A percentile compares a stretch with the other conserved stretches of the same genome.
These are phyloP conservation scores for Cephus pulcher DNA, from an alignment of 2,888 invertebrate genomes.

Conservation along the genomic window DNA sequence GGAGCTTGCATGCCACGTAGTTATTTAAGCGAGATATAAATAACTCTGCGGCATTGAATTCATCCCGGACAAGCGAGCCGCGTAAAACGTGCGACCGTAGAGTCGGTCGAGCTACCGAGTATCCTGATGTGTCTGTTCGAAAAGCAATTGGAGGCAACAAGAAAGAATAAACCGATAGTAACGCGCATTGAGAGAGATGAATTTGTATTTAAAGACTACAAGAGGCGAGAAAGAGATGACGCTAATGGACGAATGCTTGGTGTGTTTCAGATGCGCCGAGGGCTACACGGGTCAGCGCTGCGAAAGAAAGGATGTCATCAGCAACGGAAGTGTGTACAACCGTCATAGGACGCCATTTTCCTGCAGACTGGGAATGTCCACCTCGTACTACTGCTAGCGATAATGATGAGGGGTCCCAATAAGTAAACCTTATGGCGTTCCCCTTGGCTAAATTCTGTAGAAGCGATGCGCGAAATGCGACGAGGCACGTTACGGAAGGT, in stretches of 20 bases:
- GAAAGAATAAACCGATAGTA: too few relatives aligned
- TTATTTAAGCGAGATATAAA: constrained; percentile 47
- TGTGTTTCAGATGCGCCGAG: constrained; percentile 78
- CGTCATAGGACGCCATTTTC: constrained; percentile 73
- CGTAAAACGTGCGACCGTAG: too few relatives aligned
- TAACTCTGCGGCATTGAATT: constrained; percentile 20
- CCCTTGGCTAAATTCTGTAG: too few relatives aligned
- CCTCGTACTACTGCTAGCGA: constrained; percentile 82
- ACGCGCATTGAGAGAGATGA: too few relatives aligned
- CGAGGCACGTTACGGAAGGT: constrained; percentile 7
- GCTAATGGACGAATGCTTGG: too few relatives aligned
- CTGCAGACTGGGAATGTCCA: constrained; percentile 83
- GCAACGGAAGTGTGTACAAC: constrained; percentile 82
- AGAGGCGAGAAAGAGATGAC: too few relatives aligned
- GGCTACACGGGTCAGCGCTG: constrained; percentile 84
- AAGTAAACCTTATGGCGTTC: constrained; percentile 8
- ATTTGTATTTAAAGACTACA: too few relatives aligned
- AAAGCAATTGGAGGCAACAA: too few relatives aligned
- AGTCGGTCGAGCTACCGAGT: too few relatives aligned
- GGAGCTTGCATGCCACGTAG: constrained; percentile 33
- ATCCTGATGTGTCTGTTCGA: too few relatives aligned
- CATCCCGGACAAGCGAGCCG: constrained; percentile 29
- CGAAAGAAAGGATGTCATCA: constrained; percentile 82
- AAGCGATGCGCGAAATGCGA: constrained; percentile 17
- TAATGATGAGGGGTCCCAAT: constrained; percentile 62